Evolutionary conservation across 2,797 vertebrate genomes (phyloP).

Genomic region (Loris lydekkerianus): DNA sequence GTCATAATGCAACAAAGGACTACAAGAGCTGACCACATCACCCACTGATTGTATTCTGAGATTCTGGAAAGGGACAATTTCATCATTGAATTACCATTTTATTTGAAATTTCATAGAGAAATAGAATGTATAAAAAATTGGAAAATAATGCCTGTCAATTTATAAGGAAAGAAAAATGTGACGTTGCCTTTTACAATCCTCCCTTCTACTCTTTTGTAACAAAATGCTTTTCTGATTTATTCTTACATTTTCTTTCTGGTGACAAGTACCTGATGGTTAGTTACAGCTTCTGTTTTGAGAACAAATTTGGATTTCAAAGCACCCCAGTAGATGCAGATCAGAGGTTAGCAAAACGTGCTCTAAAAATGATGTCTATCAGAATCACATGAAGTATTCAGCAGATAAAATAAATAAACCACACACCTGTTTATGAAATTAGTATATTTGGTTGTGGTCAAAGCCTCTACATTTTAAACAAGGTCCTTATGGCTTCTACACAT

Average conservation of each 20-base stretch:
- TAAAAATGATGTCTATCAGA: background rate
- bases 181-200: conserved; percentile 37
- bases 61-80: background rate
- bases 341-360: background rate
- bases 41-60: background rate
- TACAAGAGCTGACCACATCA: background rate
- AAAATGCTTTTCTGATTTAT: background rate
- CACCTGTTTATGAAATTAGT: conserved; percentile 18
- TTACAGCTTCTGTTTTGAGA: conserved; percentile 1
- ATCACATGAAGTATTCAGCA: background rate
- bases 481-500: background rate
- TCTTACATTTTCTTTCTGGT: background rate
- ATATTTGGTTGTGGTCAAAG: background rate
- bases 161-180: conserved; percentile 44
- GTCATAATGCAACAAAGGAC: background rate
- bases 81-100: conserved; percentile 25
- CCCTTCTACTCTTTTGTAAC: conserved; percentile 31
- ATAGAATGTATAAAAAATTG: conserved; percentile 20
- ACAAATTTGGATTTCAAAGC: conserved; percentile 35
- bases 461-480: background rate
- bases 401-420: background rate
- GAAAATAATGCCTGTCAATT: conserved; percentile 35
- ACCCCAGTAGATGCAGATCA: background rate
- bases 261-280: background rate
- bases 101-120: conserved; percentile 54